Evolutionary conservation across 2,888 invertebrate genomes (phyloP).

Genomic region (Arrhopalites spinosus): DNA sequence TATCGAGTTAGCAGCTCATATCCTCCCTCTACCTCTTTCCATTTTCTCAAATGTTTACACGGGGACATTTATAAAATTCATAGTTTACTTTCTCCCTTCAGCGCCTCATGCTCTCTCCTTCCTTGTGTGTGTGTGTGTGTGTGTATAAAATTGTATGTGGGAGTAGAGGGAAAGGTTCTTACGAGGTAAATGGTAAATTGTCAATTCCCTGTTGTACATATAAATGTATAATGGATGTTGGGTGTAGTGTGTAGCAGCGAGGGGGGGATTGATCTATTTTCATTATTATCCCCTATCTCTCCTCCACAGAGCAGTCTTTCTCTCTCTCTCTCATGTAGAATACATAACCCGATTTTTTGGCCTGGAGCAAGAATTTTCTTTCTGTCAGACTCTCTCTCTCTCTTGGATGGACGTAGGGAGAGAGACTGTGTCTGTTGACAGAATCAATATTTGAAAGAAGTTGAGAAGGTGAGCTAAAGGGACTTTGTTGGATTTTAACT

Average conservation of each 20-base stretch:
- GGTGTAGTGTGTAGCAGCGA: background rate
- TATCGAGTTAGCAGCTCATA: too few relatives aligned
- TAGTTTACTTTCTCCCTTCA: too few relatives aligned
- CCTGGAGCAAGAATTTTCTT: background rate
- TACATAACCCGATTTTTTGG: too few relatives aligned
- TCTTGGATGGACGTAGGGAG: background rate
- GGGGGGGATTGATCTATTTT: background rate
- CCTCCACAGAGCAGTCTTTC: background rate
- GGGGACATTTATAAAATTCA: too few relatives aligned
- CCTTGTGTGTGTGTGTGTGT: background rate
- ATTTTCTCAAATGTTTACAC: too few relatives aligned
- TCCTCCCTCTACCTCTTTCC: too few relatives aligned
- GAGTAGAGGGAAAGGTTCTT: too few relatives aligned
- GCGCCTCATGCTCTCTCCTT: background rate
- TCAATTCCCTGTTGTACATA: background rate
- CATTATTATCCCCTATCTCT: background rate
- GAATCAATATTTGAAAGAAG: slow-evolving; percentile 13
- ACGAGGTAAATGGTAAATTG: background rate
- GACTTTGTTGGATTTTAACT: too few relatives aligned
- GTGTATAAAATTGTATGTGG: too few relatives aligned
- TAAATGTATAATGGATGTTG: background rate
- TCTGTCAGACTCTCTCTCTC: background rate
- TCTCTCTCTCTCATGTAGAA: background rate
- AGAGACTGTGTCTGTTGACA: background rate
- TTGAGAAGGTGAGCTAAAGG: background rate